phyloP scores from a whole-genome alignment of 2,113 vertebrate genomes.

The Rhegmatorhina hoffmannsi region DNA sequence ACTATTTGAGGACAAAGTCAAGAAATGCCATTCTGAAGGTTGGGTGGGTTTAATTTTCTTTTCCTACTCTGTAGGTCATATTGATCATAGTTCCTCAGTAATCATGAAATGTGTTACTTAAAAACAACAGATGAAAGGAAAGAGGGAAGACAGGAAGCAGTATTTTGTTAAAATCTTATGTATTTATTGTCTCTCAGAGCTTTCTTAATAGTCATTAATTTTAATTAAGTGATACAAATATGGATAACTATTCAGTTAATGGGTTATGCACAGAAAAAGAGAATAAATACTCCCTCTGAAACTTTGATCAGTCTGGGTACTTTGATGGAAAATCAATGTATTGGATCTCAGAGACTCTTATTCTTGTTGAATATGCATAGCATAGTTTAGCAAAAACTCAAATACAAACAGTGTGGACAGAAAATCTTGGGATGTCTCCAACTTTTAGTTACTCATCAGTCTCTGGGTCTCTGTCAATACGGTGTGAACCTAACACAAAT shows the following conservation, averaged over 20 bases:
- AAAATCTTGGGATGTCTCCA: not conserved
- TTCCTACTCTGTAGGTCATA: not conserved
- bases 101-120: not conserved
- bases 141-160: not conserved
- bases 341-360: not conserved
- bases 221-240: not conserved
- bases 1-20: not conserved
- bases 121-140: not conserved
- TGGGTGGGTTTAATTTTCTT: not conserved
- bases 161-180: not conserved
- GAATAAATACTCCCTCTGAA: not conserved
- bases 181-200: not conserved
- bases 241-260: not conserved
- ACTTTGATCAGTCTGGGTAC: not conserved
- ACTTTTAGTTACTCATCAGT: not conserved
- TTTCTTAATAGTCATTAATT: not conserved
- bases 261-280: not conserved
- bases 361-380: not conserved
- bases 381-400: not conserved
- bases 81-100: not conserved
- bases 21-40: not conserved
- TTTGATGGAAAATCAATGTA: not conserved
- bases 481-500: not conserved
- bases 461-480: not conserved
- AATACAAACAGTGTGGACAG: not conserved